phyloP scores from a whole-genome alignment of 2,113 vertebrate species.

The Ibidorhyncha struthersii region DNA sequence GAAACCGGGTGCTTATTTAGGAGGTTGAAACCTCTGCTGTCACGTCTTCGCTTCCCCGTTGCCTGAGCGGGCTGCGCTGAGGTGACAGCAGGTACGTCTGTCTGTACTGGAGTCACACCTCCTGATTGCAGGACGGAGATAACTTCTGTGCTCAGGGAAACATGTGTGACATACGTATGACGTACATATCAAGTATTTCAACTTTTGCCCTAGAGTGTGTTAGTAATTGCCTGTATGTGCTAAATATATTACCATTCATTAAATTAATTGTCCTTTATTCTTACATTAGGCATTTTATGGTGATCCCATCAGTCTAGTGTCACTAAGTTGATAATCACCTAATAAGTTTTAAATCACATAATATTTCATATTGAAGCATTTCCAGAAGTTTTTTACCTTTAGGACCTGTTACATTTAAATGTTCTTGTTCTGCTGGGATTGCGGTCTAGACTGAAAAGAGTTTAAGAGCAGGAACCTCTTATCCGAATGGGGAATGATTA shows the following conservation, averaged over 20 bases:
- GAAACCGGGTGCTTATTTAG: neutral
- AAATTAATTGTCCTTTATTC: conserved; percentile 49
- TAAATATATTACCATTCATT: conserved; percentile 27
- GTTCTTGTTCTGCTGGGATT: neutral
- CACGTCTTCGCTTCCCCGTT: neutral
- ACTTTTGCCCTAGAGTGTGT: neutral
- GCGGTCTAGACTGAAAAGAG: neutral
- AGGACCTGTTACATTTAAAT: neutral
- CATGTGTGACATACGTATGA: neutral
- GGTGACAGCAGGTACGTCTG: neutral
- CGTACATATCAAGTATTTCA: neutral
- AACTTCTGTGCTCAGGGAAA: neutral
- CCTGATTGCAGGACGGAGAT: neutral
- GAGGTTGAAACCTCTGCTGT: neutral
- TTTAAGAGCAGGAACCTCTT: neutral
- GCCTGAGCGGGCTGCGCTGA: neutral
- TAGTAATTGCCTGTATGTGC: conserved; percentile 8
- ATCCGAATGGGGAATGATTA: neutral
- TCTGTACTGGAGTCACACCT: neutral
- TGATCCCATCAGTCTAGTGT: neutral
- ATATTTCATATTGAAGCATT: neutral
- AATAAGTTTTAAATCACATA: conserved; percentile 17
- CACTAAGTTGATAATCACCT: neutral
- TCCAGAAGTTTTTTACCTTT: conserved; percentile 6
- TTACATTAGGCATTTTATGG: neutral